Percentiles rank a stretch among this genome's conserved stretches.
These are phyloP conservation scores for Tricholauxania praeusta DNA, from an alignment of 2,888 invertebrate genomes.

Conservation along the genomic window DNA sequence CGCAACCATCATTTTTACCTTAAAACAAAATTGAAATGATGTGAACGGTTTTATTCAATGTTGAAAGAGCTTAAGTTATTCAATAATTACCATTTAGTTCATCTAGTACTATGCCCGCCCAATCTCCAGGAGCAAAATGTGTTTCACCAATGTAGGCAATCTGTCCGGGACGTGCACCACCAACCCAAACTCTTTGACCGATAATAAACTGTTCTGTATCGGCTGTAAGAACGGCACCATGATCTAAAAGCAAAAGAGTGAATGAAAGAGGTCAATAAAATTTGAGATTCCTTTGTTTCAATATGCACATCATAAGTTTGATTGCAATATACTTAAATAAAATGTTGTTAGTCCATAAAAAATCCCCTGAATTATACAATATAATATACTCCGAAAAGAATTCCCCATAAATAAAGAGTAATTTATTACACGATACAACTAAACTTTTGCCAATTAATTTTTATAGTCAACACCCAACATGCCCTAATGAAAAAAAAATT, in stretches of 20 bases:
- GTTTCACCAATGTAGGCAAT: slow-evolving; percentile 91
- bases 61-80: background rate
- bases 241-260: slow-evolving; percentile 68
- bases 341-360: background rate
- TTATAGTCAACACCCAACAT: no score
- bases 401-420: no score
- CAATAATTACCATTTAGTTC: slow-evolving; percentile 81
- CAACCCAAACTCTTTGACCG: slow-evolving; percentile 94
- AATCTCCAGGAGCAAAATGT: slow-evolving; percentile 97
- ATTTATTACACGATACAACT: no score
- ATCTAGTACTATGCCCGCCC: slow-evolving; percentile 97
- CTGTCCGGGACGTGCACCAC: slow-evolving; percentile 90
- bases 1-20: slow-evolving; percentile 98
- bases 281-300: no score
- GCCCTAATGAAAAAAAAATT: no score
- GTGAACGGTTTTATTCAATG: background rate
- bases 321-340: background rate
- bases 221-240: slow-evolving; percentile 87
- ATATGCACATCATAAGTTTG: no score
- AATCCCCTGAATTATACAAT: no score
- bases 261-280: background rate
- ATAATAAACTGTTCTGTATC: slow-evolving; percentile 96
- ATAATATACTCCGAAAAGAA: no score
- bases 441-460: no score
- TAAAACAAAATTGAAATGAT: background rate